These are phyloP conservation scores for Chymomyza amoena DNA, from an alignment of 2,888 invertebrate species.

Conservation along the genomic window DNA sequence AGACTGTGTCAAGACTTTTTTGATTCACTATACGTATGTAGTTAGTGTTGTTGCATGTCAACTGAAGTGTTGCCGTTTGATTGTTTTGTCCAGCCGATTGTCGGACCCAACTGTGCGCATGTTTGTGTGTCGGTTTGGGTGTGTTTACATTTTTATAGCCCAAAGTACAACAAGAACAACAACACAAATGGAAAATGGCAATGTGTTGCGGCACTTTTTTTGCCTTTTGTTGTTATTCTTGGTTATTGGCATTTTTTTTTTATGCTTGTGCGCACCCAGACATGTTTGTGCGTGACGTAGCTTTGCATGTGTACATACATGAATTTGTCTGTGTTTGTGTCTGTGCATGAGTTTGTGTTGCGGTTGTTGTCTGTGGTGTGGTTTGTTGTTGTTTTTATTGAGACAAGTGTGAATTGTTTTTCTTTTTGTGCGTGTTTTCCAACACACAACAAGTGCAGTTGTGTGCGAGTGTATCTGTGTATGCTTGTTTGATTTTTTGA, in stretches of 20 bases:
- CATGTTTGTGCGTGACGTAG: constrained; percentile 55
- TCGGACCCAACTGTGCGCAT: constrained; percentile 1
- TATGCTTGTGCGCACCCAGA: constrained; percentile 68
- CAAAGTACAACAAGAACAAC: constrained; percentile 30
- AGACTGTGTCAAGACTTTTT: neutral
- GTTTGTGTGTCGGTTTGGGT: constrained; percentile 17
- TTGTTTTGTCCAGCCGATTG: constrained; percentile 32
- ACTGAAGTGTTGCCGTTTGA: constrained; percentile 47
- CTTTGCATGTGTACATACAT: constrained; percentile 34
- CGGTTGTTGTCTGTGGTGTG: constrained; percentile 18
- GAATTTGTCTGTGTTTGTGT: constrained; percentile 26
- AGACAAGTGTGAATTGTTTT: constrained; percentile 73
- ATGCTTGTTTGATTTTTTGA: constrained; percentile 68
- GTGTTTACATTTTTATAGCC: constrained; percentile 58
- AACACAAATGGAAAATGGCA: constrained; percentile 49
- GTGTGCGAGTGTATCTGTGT: constrained; percentile 31
- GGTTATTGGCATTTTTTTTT: constrained; percentile 24
- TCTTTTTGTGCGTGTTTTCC: constrained; percentile 38
- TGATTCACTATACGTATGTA: neutral
- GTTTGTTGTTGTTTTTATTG: constrained; percentile 53
- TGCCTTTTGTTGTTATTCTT: constrained; percentile 48
- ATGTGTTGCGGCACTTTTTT: constrained; percentile 61
- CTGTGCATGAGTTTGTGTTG: constrained; percentile 12
- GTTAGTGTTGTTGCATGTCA: constrained; percentile 36
- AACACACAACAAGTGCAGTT: constrained; percentile 12